Conservation (phyloP, 35 echinoderm and acorn worm genomes). For the Patiria miniata region DNA sequence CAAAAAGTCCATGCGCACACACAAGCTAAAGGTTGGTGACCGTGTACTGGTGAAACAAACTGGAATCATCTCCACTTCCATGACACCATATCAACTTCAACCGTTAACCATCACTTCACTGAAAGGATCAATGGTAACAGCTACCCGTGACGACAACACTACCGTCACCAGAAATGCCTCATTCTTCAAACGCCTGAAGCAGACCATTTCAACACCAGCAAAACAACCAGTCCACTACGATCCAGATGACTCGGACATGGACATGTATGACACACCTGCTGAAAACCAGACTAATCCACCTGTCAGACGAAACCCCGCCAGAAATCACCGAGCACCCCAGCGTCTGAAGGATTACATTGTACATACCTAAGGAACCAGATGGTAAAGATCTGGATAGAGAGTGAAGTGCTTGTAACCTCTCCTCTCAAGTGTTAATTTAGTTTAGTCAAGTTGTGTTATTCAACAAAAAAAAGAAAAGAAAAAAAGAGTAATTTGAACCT, state of each 20-base stretch:
- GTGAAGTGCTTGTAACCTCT: slow-evolving; percentile 12
- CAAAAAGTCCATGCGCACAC: slow-evolving; percentile 1
- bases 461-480: too few relatives aligned
- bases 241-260: not conserved
- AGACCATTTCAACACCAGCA: not conserved
- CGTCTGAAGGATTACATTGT: not conserved
- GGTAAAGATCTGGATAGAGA: not conserved
- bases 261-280: not conserved
- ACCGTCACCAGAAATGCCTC: slow-evolving; percentile 55
- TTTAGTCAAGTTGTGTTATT: not conserved
- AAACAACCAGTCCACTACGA: not conserved
- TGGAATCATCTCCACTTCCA: slow-evolving; percentile 29
- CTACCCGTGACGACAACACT: slow-evolving; percentile 33
- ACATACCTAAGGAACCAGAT: not conserved
- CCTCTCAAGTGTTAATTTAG: not conserved
- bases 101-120: slow-evolving; percentile 55
- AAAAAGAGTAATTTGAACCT: too few relatives aligned
- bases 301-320: not conserved
- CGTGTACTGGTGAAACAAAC: slow-evolving; percentile 60
- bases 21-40: slow-evolving; percentile 42
- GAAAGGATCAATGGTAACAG: slow-evolving; percentile 65
- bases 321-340: not conserved
- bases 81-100: slow-evolving; percentile 62
- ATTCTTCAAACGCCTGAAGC: slow-evolving; percentile 45
- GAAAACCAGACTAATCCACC: not conserved